Percentiles rank a stretch among this genome's conserved stretches.
phyloP scores from a whole-genome alignment of 2,888 invertebrate genomes.

The Tetranychus truncatus region DNA sequence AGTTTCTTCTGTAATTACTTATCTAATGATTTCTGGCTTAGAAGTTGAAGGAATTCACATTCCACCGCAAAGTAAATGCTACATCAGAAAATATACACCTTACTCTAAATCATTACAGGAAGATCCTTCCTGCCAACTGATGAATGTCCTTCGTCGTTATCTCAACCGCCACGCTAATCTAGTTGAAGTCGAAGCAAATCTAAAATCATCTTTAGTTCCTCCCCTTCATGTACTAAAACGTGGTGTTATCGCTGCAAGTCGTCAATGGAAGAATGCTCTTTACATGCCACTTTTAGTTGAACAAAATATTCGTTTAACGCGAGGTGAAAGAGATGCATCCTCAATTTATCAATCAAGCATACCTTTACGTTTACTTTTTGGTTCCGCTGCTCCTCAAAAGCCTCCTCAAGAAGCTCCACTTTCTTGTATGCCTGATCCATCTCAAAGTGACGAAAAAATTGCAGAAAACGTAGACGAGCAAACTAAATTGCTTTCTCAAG shows the following conservation, averaged over 20 bases:
- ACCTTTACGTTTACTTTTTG: conserved; percentile 8
- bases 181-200: conserved; percentile 57
- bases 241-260: conserved; percentile 67
- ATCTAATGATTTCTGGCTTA: conserved; percentile 80
- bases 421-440: background rate
- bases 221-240: conserved; percentile 34
- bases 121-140: conserved; percentile 84
- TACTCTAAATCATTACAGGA: conserved; percentile 70
- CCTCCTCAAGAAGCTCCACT: background rate
- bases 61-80: conserved; percentile 64
- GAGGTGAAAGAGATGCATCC: conserved; percentile 6
- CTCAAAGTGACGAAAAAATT: background rate
- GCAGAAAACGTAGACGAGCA: background rate
- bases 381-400: background rate
- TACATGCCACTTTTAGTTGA: conserved; percentile 69
- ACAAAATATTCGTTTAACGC: conserved; percentile 48
- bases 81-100: conserved; percentile 52
- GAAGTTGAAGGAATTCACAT: conserved; percentile 68
- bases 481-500: background rate
- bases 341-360: conserved; percentile 6
- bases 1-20: conserved; percentile 57
- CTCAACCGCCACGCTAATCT: conserved; percentile 53
- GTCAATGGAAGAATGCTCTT: conserved; percentile 89
- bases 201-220: conserved; percentile 64
- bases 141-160: conserved; percentile 67